A percentile compares a stretch with the other conserved stretches of the same genome.
Evolutionary conservation across 2,113 vertebrate species (phyloP).

Genomic region (Silurus glanis): DNA sequence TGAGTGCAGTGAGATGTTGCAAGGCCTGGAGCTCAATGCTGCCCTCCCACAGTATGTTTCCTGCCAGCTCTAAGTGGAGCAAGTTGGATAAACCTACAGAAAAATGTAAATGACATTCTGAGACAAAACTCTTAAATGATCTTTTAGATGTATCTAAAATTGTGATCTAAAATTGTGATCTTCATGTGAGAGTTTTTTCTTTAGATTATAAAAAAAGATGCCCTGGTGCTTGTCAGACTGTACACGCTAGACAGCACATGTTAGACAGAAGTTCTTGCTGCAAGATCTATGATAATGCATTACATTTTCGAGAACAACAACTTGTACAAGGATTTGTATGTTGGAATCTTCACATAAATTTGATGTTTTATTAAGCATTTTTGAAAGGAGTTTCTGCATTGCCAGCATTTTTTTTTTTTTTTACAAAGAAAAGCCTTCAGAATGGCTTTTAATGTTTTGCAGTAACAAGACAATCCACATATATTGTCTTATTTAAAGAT

Average conservation of each 20-base stretch:
- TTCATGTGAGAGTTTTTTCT: neutral
- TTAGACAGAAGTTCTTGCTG: neutral
- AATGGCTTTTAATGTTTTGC: neutral
- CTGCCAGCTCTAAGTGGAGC: conserved; percentile 71
- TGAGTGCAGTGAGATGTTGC: conserved; percentile 67
- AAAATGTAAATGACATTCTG: neutral
- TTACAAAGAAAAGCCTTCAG: neutral
- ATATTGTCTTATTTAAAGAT: neutral
- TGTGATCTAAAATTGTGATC: neutral
- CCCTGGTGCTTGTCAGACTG: neutral
- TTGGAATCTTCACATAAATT: neutral
- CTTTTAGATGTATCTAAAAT: neutral
- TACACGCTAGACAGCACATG: neutral
- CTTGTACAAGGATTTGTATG: neutral
- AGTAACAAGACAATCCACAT: neutral
- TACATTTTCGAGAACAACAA: neutral
- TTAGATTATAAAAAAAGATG: neutral
- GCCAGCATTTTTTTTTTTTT: neutral
- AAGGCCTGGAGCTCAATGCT: conserved; percentile 68
- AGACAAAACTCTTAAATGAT: neutral
- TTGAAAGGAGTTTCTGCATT: neutral
- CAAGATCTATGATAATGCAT: neutral
- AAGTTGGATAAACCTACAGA: conserved; percentile 72
- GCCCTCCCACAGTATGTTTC: conserved; percentile 69
- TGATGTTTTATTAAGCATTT: neutral